Conservation (phyloP, 2,888 invertebrate species). For the Melieria omissa region DNA sequence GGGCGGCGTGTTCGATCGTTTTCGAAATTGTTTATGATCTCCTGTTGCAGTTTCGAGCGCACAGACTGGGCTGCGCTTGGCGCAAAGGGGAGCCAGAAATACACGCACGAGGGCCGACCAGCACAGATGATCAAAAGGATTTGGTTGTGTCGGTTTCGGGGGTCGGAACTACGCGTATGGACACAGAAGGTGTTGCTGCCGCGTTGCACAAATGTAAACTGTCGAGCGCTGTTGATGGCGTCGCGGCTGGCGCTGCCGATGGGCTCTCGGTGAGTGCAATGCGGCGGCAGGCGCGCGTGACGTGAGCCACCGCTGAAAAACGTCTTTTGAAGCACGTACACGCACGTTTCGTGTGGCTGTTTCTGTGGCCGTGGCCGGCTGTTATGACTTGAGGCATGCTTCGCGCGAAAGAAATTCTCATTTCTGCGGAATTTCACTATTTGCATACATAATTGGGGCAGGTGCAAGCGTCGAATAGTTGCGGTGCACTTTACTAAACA, state of each 20-base stretch:
- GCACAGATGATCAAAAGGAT: conserved; percentile 36
- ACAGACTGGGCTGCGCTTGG: neutral
- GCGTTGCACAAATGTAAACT: conserved; percentile 11
- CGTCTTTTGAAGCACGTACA: conserved; percentile 35
- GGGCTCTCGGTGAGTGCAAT: conserved; percentile 3
- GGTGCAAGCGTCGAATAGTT: conserved; percentile 45
- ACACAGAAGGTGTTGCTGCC: conserved; percentile 32
- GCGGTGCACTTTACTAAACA: too few species aligned
- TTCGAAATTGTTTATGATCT: conserved; percentile 34
- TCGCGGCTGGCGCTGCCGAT: conserved; percentile 2
- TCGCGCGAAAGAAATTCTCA: conserved; percentile 2
- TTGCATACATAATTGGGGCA: conserved; percentile 61
- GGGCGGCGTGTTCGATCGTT: conserved; percentile 12
- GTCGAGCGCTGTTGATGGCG: neutral
- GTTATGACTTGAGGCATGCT: neutral
- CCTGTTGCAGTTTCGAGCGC: conserved; percentile 25
- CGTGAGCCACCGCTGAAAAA: conserved; percentile 24
- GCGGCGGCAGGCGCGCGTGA: conserved; percentile 10
- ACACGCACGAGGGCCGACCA: conserved; percentile 7
- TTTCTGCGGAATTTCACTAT: conserved; percentile 46
- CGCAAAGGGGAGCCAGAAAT: conserved; percentile 16
- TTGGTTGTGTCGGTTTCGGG: neutral
- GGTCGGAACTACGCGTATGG: conserved; percentile 23
- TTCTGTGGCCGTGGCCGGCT: neutral
- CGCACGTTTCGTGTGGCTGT: conserved; percentile 14